These are phyloP conservation scores for Tenthredo mesomela DNA, from an alignment of 2,888 invertebrate genomes.

Conservation along the genomic window DNA sequence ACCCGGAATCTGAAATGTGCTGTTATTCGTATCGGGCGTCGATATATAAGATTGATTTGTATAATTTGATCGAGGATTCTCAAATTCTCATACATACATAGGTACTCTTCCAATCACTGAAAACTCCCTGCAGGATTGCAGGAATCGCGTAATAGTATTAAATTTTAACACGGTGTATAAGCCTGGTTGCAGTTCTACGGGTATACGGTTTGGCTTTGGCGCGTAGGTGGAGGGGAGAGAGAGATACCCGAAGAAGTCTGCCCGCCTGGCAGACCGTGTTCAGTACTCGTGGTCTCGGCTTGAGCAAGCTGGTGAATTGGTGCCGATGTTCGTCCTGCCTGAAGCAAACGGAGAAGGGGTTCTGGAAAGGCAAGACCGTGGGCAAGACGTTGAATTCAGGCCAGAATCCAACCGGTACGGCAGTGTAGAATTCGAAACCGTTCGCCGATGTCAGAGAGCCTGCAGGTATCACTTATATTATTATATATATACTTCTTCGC, in stretches of 20 bases:
- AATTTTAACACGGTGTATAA: conserved; percentile 20
- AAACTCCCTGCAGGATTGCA: too few relatives aligned
- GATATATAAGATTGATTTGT: not conserved
- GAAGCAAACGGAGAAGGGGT: conserved; percentile 49
- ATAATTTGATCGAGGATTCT: not conserved
- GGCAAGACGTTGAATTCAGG: conserved; percentile 68
- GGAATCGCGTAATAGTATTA: not conserved
- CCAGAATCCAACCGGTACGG: conserved; percentile 66
- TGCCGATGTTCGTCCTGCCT: conserved; percentile 31
- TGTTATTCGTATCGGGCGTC: too few relatives aligned
- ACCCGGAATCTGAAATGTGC: too few relatives aligned
- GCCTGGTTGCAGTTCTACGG: conserved; percentile 55
- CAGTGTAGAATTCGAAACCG: conserved; percentile 62
- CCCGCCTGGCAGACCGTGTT: conserved; percentile 11
- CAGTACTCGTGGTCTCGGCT: conserved; percentile 49
- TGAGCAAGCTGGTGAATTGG: conserved; percentile 50
- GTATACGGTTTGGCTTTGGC: conserved; percentile 57
- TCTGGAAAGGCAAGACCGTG: conserved; percentile 51
- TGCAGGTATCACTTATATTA: conserved; percentile 69
- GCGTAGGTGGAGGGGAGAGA: conserved; percentile 60
- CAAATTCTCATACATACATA: not conserved
- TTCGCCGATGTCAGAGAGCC: conserved; percentile 63
- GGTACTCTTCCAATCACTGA: not conserved
- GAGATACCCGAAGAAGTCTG: conserved; percentile 41
- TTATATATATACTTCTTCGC: conserved; percentile 1